A percentile compares a stretch with the other conserved stretches of the same genome.
These are phyloP conservation scores for Mylabris sibirica DNA, from an alignment of 2,888 invertebrate genomes.

Conservation along the genomic window DNA sequence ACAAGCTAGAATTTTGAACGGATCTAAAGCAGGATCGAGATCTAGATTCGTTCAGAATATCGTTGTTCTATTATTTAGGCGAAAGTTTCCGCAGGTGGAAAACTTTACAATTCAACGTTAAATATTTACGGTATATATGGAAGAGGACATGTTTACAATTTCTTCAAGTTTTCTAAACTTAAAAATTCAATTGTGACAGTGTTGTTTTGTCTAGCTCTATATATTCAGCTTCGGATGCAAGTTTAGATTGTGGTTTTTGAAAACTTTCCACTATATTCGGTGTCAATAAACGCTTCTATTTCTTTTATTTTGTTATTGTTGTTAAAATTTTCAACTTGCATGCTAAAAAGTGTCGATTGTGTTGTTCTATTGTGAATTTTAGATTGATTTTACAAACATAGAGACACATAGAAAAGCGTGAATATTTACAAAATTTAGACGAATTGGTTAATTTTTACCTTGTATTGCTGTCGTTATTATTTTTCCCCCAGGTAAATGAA, in stretches of 20 bases:
- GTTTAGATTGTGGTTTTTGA: too few relatives aligned
- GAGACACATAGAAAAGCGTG: background rate
- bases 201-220: too few relatives aligned
- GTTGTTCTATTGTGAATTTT: too few relatives aligned
- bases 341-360: too few relatives aligned
- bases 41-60: background rate
- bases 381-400: too few relatives aligned
- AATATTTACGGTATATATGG: background rate
- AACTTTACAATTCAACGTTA: background rate
- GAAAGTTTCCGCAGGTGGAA: background rate
- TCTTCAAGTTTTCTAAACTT: background rate
- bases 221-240: too few relatives aligned
- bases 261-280: too few relatives aligned
- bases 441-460: constrained; percentile 43
- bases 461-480: constrained; percentile 44
- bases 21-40: background rate
- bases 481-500: constrained; percentile 44
- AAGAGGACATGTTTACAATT: background rate
- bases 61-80: background rate
- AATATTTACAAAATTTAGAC: background rate
- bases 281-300: too few relatives aligned
- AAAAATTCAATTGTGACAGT: too few relatives aligned
- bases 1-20: background rate
- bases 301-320: too few relatives aligned
- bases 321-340: too few relatives aligned